phyloP scores from a whole-genome alignment of 2,888 invertebrate genomes.

The Leucozona laternaria region DNA sequence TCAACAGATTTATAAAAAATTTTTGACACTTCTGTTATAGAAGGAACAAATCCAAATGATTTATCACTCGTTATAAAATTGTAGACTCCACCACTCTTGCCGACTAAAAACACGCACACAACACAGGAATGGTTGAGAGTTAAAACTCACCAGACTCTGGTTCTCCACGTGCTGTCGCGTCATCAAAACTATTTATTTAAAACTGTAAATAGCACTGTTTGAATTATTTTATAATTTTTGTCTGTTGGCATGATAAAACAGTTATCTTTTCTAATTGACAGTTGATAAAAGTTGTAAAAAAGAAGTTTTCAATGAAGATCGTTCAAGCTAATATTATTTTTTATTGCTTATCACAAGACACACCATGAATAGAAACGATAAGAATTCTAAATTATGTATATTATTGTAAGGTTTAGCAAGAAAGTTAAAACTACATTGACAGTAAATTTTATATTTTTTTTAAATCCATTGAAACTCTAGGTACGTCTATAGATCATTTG shows the following conservation, averaged over 20 bases:
- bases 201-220: neutral
- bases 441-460: too few relatives aligned
- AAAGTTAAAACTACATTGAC: neutral
- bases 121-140: too few relatives aligned
- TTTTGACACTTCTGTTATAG: too few relatives aligned
- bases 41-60: too few relatives aligned
- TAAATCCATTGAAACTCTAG: too few relatives aligned
- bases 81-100: too few relatives aligned
- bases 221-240: neutral
- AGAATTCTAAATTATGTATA: neutral
- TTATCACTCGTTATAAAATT: too few relatives aligned
- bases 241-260: neutral
- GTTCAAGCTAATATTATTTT: neutral
- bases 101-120: too few relatives aligned
- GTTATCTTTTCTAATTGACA: constrained; percentile 1
- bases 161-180: too few relatives aligned
- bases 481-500: neutral
- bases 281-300: neutral
- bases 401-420: neutral
- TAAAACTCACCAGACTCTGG: too few relatives aligned
- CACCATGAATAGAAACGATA: neutral
- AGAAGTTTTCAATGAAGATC: neutral
- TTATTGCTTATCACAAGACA: neutral
- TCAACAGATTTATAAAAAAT: too few relatives aligned
- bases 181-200: neutral